These are phyloP conservation scores for Cylindroiulus punctatus DNA, from an alignment of 2,888 invertebrate genomes.

Conservation along the genomic window DNA sequence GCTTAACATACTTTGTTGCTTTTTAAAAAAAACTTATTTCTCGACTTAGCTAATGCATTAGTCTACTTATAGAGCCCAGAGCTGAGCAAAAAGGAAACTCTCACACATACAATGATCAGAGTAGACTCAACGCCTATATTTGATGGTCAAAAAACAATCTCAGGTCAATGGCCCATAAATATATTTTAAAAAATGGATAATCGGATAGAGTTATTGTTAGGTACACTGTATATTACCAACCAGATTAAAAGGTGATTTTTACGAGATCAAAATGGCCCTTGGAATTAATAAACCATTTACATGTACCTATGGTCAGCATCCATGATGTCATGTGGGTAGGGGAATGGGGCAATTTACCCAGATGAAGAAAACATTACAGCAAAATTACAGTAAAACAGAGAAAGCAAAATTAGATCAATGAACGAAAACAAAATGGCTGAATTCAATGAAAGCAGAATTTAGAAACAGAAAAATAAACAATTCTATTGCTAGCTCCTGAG, in stretches of 20 bases:
- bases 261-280: background rate
- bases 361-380: too few species aligned
- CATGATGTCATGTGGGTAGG: too few species aligned
- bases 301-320: too few species aligned
- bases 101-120: background rate
- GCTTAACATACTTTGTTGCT: background rate
- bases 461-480: too few species aligned
- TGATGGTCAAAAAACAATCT: background rate
- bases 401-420: too few species aligned
- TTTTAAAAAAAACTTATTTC: background rate
- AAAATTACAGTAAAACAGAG: too few species aligned
- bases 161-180: slow-evolving; percentile 35
- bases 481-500: too few species aligned
- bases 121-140: slow-evolving; percentile 3
- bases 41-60: background rate
- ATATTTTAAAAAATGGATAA: background rate
- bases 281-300: background rate
- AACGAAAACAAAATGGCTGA: too few species aligned
- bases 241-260: background rate
- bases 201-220: background rate
- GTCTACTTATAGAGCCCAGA: background rate
- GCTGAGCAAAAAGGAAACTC: background rate
- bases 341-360: too few species aligned
- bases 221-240: background rate
- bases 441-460: too few species aligned